Evolutionary conservation across 92 coral and sea anemone genomes (phyloP).

Genomic region (Bergia puertoricense): DNA sequence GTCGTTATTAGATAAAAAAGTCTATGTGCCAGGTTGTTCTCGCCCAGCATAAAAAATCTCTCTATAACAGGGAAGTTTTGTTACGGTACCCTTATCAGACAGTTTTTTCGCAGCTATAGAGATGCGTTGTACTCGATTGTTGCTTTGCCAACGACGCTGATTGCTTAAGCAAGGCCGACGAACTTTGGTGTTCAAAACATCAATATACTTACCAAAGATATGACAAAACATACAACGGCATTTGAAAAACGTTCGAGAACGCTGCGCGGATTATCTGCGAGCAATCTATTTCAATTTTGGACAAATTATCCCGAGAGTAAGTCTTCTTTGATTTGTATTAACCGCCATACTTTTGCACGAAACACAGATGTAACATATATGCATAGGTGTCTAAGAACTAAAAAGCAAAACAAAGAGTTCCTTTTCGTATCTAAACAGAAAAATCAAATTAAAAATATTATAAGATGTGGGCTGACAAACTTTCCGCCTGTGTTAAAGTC

Average conservation of each 20-base stretch:
- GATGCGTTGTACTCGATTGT: background rate
- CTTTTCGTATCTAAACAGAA: background rate
- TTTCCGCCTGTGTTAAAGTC: background rate
- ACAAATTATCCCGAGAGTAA: background rate
- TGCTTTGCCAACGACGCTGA: conserved; percentile 16
- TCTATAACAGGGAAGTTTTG: background rate
- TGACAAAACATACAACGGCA: background rate
- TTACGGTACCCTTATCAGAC: background rate
- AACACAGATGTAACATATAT: background rate
- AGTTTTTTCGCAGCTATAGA: background rate
- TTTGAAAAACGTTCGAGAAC: background rate
- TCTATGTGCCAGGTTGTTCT: background rate
- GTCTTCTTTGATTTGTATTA: background rate
- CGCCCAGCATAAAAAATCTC: background rate
- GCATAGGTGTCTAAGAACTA: background rate
- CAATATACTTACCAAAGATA: background rate
- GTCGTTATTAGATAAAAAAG: background rate
- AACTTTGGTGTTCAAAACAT: background rate
- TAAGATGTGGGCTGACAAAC: background rate
- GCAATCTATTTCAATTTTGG: background rate
- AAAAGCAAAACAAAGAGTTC: background rate
- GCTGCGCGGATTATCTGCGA: background rate
- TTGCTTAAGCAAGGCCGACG: background rate
- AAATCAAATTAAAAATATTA: too few species aligned
- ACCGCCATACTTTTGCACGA: too few species aligned